These are phyloP conservation scores for Molossus alvarezi DNA, from an alignment of 2,797 vertebrate species.

Conservation along the genomic window DNA sequence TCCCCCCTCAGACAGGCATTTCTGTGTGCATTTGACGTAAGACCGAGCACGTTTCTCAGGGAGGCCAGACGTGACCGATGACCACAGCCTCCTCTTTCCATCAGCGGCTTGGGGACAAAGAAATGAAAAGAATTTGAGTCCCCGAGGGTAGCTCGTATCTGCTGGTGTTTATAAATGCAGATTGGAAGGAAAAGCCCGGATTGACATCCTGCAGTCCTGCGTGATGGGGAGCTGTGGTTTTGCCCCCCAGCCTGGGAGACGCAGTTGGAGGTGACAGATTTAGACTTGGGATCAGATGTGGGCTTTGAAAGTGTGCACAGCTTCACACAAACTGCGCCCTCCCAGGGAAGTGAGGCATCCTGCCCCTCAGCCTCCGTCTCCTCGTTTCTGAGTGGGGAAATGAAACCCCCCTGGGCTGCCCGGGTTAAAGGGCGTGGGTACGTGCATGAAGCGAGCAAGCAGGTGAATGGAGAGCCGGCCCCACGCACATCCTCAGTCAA, in stretches of 20 bases:
- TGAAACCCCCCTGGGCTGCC: background rate
- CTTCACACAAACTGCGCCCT: background rate
- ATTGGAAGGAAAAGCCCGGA: background rate
- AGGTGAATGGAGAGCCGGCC: background rate
- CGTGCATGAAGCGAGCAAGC: rapidly evolving
- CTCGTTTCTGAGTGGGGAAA: background rate
- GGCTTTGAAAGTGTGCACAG: rapidly evolving
- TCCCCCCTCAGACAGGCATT: background rate
- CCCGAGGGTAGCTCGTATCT: background rate
- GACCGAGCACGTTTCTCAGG: background rate
- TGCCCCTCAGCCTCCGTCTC: background rate
- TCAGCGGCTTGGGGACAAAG: background rate
- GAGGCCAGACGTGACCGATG: background rate
- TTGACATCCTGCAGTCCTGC: background rate
- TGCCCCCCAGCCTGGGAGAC: background rate
- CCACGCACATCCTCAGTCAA: rapidly evolving
- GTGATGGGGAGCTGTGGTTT: rapidly evolving
- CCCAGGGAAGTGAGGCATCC: background rate
- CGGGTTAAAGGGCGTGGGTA: no score
- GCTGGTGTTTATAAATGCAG: constrained; percentile 51
- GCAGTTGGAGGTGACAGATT: background rate
- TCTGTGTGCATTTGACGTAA: background rate
- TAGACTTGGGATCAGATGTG: background rate
- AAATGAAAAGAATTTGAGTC: background rate
- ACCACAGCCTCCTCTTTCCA: rapidly evolving